phyloP scores from a whole-genome alignment of 2,888 invertebrate species.

The Cheilosia impressa region DNA sequence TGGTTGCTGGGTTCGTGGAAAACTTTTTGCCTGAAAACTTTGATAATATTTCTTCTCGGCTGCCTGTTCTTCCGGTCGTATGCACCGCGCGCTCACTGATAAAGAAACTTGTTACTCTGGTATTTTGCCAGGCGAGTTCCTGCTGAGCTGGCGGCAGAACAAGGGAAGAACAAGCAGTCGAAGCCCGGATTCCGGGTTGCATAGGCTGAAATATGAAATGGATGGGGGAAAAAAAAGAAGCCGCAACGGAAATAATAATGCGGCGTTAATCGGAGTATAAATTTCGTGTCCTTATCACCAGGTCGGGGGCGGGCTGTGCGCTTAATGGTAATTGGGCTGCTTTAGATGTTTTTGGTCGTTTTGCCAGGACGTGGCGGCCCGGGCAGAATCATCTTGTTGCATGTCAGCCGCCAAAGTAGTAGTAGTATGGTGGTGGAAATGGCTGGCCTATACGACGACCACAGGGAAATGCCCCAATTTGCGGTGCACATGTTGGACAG shows the following conservation, averaged over 20 bases:
- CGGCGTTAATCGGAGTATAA: constrained; percentile 68
- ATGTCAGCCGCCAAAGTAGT: constrained; percentile 57
- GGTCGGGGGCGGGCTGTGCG: constrained; percentile 22
- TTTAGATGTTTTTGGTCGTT: constrained; percentile 39
- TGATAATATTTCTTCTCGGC: constrained; percentile 63
- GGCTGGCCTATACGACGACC: constrained; percentile 51
- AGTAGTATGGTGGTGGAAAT: constrained; percentile 42
- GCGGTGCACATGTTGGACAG: constrained; percentile 69
- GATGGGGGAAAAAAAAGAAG: constrained; percentile 6
- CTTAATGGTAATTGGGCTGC: constrained; percentile 56
- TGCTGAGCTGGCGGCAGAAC: constrained; percentile 20
- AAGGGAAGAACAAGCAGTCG: neutral
- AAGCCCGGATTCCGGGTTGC: constrained; percentile 17
- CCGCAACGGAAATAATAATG: constrained; percentile 61
- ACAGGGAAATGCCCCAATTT: constrained; percentile 67
- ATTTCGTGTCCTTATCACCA: constrained; percentile 60
- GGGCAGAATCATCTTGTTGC: constrained; percentile 64
- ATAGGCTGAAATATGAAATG: constrained; percentile 19
- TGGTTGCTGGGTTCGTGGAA: constrained; percentile 32
- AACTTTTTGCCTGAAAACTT: constrained; percentile 62
- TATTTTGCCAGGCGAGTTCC: constrained; percentile 46
- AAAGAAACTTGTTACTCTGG: constrained; percentile 51
- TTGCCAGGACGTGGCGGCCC: constrained; percentile 9
- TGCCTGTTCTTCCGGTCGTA: constrained; percentile 45
- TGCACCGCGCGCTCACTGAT: constrained; percentile 42